phyloP scores from a whole-genome alignment of 92 coral and sea anemone species.

The Parazoanthus darwini region DNA sequence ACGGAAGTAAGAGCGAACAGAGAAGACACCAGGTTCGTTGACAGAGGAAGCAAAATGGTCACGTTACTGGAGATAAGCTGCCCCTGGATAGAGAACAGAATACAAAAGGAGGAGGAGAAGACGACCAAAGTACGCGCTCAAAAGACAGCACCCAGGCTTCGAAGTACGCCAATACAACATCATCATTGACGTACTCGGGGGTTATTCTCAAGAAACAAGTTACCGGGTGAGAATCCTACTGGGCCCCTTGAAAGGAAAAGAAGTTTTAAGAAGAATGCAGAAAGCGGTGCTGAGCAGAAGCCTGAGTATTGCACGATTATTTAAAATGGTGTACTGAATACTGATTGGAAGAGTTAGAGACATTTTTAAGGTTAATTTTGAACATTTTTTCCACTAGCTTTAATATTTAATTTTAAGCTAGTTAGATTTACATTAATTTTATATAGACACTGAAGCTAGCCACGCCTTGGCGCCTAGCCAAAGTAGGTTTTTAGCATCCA shows the following conservation, averaged over 20 bases:
- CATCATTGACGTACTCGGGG: not conserved
- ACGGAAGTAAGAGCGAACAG: no score
- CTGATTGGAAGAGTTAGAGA: not conserved
- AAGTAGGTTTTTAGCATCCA: no score
- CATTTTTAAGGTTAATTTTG: not conserved
- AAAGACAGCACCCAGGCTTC: not conserved
- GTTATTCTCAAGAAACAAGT: not conserved
- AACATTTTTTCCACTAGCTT: not conserved
- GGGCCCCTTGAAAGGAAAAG: slow-evolving; percentile 20
- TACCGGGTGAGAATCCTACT: not conserved
- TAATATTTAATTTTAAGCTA: no score
- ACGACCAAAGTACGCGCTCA: not conserved
- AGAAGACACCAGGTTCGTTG: no score
- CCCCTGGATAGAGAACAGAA: not conserved
- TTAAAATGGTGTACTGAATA: no score
- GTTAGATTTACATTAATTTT: no score
- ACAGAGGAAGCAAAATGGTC: no score
- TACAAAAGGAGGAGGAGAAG: not conserved
- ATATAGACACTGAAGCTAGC: no score
- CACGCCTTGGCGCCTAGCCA: no score
- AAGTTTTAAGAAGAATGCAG: not conserved
- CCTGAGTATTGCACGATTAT: slow-evolving; percentile 2
- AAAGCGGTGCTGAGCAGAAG: not conserved
- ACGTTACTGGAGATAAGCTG: no score
- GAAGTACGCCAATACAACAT: slow-evolving; percentile 18